A percentile compares a stretch with the other conserved stretches of the same genome.
These are phyloP conservation scores for Odobenus rosmarus DNA, from an alignment of 2,113 vertebrate species.

Conservation along the genomic window DNA sequence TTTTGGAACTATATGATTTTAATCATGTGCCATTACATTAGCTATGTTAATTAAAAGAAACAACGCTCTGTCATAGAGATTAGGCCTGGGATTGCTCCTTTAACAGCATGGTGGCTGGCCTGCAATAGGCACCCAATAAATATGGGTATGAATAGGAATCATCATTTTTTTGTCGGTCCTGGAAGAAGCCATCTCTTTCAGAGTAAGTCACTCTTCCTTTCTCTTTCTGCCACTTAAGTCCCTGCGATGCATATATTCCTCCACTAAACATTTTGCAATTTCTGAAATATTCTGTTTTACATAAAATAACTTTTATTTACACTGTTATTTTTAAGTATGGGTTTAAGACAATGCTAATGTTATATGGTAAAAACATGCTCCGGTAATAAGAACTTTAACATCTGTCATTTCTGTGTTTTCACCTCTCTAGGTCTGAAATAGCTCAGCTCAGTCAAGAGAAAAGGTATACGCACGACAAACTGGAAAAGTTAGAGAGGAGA, in stretches of 20 bases:
- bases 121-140: not conserved
- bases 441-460: slow-evolving; percentile 92
- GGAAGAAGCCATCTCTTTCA: not conserved
- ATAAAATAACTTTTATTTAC: not conserved
- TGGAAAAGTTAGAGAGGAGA: slow-evolving; percentile 89
- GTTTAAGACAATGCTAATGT: slow-evolving; percentile 72
- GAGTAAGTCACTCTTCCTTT: not conserved
- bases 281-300: slow-evolving; percentile 19
- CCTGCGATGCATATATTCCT: not conserved
- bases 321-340: not conserved
- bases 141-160: not conserved
- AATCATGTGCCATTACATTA: slow-evolving; percentile 29
- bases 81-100: not conserved
- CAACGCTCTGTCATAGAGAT: not conserved
- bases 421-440: slow-evolving; percentile 87
- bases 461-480: slow-evolving; percentile 87
- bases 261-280: not conserved
- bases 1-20: slow-evolving; percentile 23
- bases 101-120: not conserved
- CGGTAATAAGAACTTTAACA: slow-evolving; percentile 77
- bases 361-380: slow-evolving; percentile 60
- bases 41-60: slow-evolving; percentile 11
- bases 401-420: slow-evolving; percentile 77
- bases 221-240: not conserved
- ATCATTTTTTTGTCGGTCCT: not conserved